phyloP scores from a whole-genome alignment of 1,140 invertebrate genomes.

The Caenorhabditis briggsae region DNA sequence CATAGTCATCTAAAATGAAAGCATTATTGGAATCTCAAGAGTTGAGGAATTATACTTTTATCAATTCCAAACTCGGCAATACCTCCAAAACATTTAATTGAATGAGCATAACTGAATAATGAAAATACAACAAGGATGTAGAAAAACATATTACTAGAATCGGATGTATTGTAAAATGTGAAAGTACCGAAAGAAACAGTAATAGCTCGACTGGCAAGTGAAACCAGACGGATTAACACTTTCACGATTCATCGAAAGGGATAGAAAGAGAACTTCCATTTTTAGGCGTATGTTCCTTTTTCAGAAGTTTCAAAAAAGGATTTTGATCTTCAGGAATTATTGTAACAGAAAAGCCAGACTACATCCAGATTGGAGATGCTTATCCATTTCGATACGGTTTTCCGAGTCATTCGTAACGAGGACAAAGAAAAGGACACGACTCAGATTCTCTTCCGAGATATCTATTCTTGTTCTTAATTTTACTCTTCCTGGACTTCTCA shows the following conservation, averaged over 20 bases:
- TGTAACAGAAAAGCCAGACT: no score
- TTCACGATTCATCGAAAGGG: background rate
- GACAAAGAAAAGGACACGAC: no score
- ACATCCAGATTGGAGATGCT: no score
- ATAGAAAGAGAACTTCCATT: background rate
- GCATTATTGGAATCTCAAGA: background rate
- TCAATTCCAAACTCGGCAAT: background rate
- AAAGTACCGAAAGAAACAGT: background rate
- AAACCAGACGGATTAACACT: conserved; percentile 51
- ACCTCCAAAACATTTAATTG: conserved; percentile 43
- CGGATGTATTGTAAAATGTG: background rate
- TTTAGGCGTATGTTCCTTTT: no score
- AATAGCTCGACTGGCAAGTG: background rate
- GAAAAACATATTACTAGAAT: background rate
- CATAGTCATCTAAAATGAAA: conserved; percentile 6
- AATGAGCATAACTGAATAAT: background rate
- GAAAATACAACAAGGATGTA: background rate
- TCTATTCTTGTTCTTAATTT: no score
- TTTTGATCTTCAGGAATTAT: no score
- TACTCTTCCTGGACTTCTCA: no score
- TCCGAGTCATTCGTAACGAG: no score
- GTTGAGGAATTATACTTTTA: background rate
- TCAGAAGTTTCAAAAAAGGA: no score
- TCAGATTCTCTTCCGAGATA: no score
- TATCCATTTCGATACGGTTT: no score